phyloP scores from a whole-genome alignment of 2,888 invertebrate genomes.

The Tetramorium bicarinatum region DNA sequence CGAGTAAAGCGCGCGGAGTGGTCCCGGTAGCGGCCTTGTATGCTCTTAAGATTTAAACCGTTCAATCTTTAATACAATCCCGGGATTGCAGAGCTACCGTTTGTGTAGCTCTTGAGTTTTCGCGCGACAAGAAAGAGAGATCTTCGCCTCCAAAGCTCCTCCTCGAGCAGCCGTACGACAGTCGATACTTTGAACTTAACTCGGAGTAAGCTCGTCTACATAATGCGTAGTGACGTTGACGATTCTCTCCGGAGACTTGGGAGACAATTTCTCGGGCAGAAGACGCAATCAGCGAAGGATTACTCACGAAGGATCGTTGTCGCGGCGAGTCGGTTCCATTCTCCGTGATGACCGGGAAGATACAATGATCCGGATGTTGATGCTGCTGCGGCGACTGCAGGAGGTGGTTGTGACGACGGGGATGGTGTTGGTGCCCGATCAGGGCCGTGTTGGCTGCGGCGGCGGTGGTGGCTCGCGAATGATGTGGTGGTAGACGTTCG shows the following conservation, averaged over 20 bases:
- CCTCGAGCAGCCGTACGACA: not conserved
- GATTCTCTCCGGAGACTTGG: not conserved
- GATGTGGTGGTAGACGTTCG: conserved; percentile 83
- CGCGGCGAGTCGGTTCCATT: conserved; percentile 86
- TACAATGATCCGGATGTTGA: conserved; percentile 86
- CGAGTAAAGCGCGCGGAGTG: not conserved
- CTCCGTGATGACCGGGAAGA: conserved; percentile 90
- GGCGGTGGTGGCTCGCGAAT: conserved; percentile 71
- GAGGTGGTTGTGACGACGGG: conserved; percentile 70
- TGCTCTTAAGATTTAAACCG: not conserved
- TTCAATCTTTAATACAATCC: conserved; percentile 3
- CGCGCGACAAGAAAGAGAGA: not conserved
- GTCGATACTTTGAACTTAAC: not conserved
- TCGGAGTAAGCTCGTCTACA: not conserved
- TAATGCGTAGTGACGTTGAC: conserved; percentile 4
- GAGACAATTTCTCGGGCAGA: conserved; percentile 30
- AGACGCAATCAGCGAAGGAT: not conserved
- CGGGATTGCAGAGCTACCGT: not conserved
- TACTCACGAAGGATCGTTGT: conserved; percentile 82
- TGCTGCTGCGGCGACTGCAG: conserved; percentile 73
- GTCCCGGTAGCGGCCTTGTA: not conserved
- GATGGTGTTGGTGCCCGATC: conserved; percentile 69
- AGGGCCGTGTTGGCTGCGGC: conserved; percentile 68
- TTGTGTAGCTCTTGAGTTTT: not conserved
- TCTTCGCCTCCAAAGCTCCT: not conserved